Evolutionary conservation across 2,113 vertebrate species (phyloP).

Genomic region (Prinia subflava): DNA sequence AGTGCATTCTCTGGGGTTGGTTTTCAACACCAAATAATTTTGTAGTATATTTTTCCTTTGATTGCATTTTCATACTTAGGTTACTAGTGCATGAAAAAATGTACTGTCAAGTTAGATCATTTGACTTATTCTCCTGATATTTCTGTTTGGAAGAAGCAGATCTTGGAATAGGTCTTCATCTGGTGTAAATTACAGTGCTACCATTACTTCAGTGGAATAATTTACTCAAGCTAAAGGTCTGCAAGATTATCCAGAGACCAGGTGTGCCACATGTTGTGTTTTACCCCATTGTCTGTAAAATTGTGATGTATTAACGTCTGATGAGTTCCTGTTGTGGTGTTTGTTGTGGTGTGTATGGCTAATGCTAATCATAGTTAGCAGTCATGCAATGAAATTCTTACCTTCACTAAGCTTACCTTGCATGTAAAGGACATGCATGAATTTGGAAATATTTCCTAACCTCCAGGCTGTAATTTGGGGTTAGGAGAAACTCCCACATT

Average conservation of each 20-base stretch:
- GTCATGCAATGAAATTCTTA: neutral
- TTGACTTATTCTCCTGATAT: neutral
- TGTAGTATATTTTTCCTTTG: neutral
- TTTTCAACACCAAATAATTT: neutral
- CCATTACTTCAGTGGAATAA: conserved; percentile 18
- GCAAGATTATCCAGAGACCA: neutral
- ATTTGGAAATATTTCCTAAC: neutral
- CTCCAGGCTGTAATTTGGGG: neutral
- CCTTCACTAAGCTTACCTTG: neutral
- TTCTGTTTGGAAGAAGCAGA: neutral
- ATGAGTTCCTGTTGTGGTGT: neutral
- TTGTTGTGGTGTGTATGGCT: neutral
- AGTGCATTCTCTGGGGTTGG: neutral
- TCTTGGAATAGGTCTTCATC: neutral
- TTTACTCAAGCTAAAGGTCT: neutral
- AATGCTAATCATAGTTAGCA: neutral
- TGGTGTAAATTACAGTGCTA: neutral
- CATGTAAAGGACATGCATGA: neutral
- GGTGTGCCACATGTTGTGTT: neutral
- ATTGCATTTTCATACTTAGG: neutral
- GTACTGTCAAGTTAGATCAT: neutral
- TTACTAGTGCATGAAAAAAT: neutral
- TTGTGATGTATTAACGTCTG: neutral
- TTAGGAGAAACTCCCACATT: neutral
- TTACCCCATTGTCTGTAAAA: neutral